Percentiles rank a stretch among this genome's conserved stretches.
Evolutionary conservation across 2,113 vertebrate genomes (phyloP).

Genomic region (Cynoglossus semilaevis): DNA sequence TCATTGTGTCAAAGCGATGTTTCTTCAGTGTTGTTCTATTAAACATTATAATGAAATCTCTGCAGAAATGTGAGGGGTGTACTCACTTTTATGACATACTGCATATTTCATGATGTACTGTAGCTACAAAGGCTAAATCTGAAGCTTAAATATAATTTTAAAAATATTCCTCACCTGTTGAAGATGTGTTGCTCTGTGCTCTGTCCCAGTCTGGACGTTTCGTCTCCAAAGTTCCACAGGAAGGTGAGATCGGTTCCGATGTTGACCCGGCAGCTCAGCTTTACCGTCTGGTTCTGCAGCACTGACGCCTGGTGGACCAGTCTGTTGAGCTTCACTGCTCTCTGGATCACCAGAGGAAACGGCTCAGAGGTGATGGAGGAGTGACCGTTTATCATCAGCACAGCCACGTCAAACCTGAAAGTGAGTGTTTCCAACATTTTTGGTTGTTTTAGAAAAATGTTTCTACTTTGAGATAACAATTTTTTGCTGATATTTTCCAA

Average conservation of each 20-base stretch:
- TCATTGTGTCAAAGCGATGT: no score
- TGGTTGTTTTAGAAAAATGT: no score
- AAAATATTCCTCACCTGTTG: conserved; percentile 58
- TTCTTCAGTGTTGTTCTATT: no score
- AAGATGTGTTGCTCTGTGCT: conserved; percentile 69
- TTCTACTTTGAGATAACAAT: no score
- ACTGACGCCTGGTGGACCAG: conserved; percentile 71
- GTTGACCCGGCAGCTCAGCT: conserved; percentile 75
- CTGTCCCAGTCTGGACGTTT: conserved; percentile 51
- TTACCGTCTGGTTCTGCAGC: conserved; percentile 65
- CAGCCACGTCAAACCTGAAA: conserved; percentile 73
- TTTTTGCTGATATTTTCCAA: no score
- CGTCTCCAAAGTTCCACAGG: conserved; percentile 83
- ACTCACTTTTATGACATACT: no score
- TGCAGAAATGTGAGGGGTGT: no score
- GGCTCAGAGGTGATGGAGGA: conserved; percentile 60
- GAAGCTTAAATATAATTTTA: background rate
- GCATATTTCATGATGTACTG: background rate
- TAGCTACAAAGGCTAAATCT: background rate
- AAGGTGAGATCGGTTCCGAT: conserved; percentile 73
- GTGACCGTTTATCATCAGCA: conserved; percentile 49
- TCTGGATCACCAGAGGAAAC: conserved; percentile 71
- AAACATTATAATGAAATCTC: no score
- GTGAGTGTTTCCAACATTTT: background rate
- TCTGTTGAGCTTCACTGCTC: conserved; percentile 70